Percentiles rank a stretch among this genome's conserved stretches.
Conservation (phyloP, 2,888 invertebrate genomes). For the Sminthurides aquaticus region DNA sequence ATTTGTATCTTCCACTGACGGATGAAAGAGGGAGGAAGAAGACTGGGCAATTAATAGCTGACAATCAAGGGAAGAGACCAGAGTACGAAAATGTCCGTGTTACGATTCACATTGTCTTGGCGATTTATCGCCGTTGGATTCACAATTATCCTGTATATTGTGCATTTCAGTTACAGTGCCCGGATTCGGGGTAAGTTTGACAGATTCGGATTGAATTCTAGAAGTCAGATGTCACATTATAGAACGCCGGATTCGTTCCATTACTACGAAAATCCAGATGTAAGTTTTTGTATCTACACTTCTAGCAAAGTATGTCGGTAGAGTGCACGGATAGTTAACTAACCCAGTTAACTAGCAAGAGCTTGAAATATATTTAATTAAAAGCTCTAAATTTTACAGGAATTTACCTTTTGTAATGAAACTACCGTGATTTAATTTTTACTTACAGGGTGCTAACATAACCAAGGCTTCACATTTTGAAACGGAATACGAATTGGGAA, state of each 20-base stretch:
- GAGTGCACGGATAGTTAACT: no score
- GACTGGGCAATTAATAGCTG: no score
- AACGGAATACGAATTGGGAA: conserved; percentile 63
- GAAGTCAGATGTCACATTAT: conserved; percentile 50
- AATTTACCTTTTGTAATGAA: neutral
- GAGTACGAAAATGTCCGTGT: neutral
- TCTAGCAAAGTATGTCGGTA: no score
- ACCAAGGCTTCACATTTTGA: conserved; percentile 64
- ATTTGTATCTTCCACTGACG: no score
- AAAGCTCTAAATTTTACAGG: conserved; percentile 5
- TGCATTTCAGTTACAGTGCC: conserved; percentile 9
- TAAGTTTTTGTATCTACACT: no score
- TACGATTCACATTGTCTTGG: neutral
- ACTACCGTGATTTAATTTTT: neutral
- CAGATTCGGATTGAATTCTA: conserved; percentile 29
- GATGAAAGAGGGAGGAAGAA: no score
- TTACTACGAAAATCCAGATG: conserved; percentile 61
- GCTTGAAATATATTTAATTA: no score
- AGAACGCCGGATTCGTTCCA: conserved; percentile 54
- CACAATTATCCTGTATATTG: neutral
- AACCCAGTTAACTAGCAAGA: no score
- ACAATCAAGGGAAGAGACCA: no score
- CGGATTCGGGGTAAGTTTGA: conserved; percentile 36
- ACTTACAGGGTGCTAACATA: conserved; percentile 60
- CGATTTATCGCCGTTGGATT: neutral